Percentiles rank a stretch among this genome's conserved stretches.
Evolutionary conservation across 92 coral and sea anemone species (phyloP).

Genomic region (Phenganax stokvisi): DNA sequence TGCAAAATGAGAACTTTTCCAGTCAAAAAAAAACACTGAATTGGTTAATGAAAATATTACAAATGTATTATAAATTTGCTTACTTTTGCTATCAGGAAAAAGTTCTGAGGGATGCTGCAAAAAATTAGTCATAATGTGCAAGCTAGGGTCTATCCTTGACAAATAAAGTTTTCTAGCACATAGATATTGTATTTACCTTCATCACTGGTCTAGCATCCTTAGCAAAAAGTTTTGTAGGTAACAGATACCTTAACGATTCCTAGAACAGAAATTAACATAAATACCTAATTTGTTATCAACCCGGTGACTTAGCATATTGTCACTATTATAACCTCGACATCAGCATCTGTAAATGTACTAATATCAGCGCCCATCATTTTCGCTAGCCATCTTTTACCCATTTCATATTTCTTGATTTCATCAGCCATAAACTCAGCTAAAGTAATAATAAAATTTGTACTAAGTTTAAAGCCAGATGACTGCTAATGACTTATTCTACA

Average conservation of each 20-base stretch:
- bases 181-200: conserved; percentile 47
- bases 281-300: not conserved
- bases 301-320: not conserved
- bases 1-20: not conserved
- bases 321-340: conserved; percentile 52
- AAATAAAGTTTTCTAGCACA: conserved; percentile 6
- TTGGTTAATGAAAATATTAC: too few relatives aligned
- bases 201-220: conserved; percentile 89
- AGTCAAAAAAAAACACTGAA: not conserved
- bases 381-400: conserved; percentile 79
- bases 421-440: conserved; percentile 82
- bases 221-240: conserved; percentile 91
- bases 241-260: conserved; percentile 84
- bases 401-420: conserved; percentile 54
- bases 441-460: not conserved
- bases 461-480: not conserved
- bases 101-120: conserved; percentile 30
- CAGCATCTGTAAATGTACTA: conserved; percentile 68
- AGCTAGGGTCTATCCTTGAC: not conserved
- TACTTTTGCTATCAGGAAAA: conserved; percentile 40
- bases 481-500: not conserved
- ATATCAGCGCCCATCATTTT: conserved; percentile 89
- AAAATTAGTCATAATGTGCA: not conserved
- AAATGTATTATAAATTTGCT: not conserved
- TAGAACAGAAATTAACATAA: conserved; percentile 9